phyloP scores from a whole-genome alignment of 2,888 invertebrate species.

The Embidobia sp. region DNA sequence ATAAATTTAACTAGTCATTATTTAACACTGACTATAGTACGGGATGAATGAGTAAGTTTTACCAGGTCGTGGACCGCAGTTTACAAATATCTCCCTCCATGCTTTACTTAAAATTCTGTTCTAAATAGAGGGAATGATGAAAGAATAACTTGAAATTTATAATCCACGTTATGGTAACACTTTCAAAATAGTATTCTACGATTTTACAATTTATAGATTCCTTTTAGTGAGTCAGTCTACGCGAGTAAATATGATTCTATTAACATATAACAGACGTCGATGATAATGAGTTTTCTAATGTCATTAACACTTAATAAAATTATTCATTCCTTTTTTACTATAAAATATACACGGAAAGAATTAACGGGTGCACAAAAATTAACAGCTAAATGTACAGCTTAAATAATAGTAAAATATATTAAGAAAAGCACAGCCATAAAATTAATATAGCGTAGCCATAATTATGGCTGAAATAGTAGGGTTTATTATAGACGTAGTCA shows the following conservation, averaged over 20 bases:
- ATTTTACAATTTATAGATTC: conserved; percentile 24
- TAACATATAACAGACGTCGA: conserved; percentile 27
- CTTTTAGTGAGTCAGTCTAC: conserved; percentile 29
- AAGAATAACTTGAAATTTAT: conserved; percentile 14
- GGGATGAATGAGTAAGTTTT: background rate
- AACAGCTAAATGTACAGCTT: no score
- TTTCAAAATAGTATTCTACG: conserved; percentile 30
- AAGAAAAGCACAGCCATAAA: no score
- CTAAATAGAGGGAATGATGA: conserved; percentile 24
- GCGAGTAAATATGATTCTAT: conserved; percentile 26
- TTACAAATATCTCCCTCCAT: background rate
- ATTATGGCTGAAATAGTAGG: no score
- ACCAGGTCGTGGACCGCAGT: conserved; percentile 11
- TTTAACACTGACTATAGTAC: background rate
- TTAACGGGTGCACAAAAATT: no score
- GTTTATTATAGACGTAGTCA: no score
- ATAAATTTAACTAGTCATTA: conserved; percentile 1
- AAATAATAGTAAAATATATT: no score
- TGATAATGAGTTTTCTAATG: conserved; percentile 21
- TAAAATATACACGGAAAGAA: no score
- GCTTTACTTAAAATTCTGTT: background rate
- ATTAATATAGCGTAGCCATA: no score
- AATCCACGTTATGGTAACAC: conserved; percentile 18
- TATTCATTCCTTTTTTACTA: conserved; percentile 12
- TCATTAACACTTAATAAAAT: conserved; percentile 38